Percentiles rank a stretch among this genome's conserved stretches.
These are phyloP conservation scores for Pinctada fucata DNA, from an alignment of 2,888 invertebrate species.

Conservation along the genomic window DNA sequence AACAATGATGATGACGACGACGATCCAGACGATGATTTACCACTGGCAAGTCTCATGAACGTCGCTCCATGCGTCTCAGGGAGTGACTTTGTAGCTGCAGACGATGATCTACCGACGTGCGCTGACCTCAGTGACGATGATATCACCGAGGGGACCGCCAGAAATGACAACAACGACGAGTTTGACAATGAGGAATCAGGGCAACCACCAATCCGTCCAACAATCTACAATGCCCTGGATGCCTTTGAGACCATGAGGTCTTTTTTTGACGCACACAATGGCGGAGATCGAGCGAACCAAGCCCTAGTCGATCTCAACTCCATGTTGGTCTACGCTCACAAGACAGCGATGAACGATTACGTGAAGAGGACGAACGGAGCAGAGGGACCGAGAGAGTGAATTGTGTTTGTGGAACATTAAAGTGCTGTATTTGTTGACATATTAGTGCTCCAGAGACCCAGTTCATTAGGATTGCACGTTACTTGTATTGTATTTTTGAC, in stretches of 20 bases:
- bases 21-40: constrained; percentile 18
- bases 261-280: no score
- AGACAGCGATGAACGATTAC: no score
- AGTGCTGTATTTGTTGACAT: background rate
- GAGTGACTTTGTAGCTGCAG: background rate
- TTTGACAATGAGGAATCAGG: background rate
- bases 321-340: no score
- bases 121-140: background rate
- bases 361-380: no score
- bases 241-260: no score
- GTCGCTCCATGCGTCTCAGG: background rate
- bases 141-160: background rate
- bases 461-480: no score
- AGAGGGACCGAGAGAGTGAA: no score
- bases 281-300: no score
- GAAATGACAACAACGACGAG: background rate
- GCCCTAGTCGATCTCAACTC: no score
- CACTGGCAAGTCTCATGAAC: background rate
- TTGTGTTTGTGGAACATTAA: no score
- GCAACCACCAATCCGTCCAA: background rate
- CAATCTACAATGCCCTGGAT: no score
- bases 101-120: background rate
- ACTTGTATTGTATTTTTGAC: no score
- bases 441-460: background rate
- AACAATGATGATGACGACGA: background rate